Evolutionary conservation across 2,797 vertebrate species (phyloP).

Genomic region (Coregonus suidteri): DNA sequence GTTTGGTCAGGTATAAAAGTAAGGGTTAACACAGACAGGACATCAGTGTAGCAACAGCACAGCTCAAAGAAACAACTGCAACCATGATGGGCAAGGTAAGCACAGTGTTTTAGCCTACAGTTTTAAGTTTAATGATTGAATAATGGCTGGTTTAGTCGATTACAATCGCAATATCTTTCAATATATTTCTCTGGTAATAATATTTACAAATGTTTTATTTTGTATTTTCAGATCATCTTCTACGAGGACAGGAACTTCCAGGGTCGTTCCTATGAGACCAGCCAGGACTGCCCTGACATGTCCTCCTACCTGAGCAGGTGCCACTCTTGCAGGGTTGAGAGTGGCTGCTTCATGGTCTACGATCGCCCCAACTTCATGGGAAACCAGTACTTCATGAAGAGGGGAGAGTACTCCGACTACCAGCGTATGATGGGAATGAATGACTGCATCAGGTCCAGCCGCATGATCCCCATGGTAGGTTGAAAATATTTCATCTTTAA

Average conservation of each 20-base stretch:
- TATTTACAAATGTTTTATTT: neutral
- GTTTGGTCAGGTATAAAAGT: constrained; percentile 7
- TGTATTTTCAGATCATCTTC: too few species aligned
- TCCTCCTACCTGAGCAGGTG: constrained; percentile 51
- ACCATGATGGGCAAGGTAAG: constrained; percentile 58
- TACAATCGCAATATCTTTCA: neutral
- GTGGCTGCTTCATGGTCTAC: constrained; percentile 59
- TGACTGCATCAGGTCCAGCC: constrained; percentile 50
- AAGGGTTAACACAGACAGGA: too few species aligned
- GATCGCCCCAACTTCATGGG: constrained; percentile 51
- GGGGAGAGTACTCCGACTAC: constrained; percentile 50
- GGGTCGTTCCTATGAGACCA: constrained; percentile 73
- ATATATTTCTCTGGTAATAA: neutral
- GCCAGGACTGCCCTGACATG: constrained; percentile 70
- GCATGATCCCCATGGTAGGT: constrained; percentile 47
- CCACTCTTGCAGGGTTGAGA: constrained; percentile 60
- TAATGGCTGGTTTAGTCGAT: constrained; percentile 4
- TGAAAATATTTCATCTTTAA: neutral
- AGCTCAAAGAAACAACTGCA: constrained; percentile 20
- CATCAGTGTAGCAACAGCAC: neutral
- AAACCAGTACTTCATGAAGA: constrained; percentile 56
- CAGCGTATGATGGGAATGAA: constrained; percentile 41
- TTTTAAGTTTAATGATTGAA: neutral
- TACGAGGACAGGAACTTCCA: constrained; percentile 60
- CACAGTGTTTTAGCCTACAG: neutral